Conservation (phyloP, 2,888 invertebrate genomes). For the Aphodius granarius region DNA sequence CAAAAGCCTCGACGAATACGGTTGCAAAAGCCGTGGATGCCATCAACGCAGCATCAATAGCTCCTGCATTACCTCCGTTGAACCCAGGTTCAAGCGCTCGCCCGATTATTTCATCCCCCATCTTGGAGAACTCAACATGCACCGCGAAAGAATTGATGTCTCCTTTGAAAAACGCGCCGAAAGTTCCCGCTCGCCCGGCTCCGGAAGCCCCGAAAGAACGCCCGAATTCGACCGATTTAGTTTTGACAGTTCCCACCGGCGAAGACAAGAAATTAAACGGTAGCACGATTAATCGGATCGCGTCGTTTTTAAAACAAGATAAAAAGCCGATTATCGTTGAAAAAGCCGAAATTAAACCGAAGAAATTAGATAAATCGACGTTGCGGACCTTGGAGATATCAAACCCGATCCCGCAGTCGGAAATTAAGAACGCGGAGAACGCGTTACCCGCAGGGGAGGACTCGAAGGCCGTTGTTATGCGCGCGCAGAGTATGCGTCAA, state of each 20-base stretch:
- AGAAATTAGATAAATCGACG: slow-evolving; percentile 71
- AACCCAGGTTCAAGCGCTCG: slow-evolving; percentile 65
- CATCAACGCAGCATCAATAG: slow-evolving; percentile 48
- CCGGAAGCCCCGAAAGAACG: slow-evolving; percentile 56
- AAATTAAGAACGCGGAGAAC: slow-evolving; percentile 63
- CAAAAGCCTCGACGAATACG: slow-evolving; percentile 49
- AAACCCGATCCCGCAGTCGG: slow-evolving; percentile 74
- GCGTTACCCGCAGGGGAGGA: slow-evolving; percentile 63
- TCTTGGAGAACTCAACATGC: slow-evolving; percentile 79
- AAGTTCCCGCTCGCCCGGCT: slow-evolving; percentile 63
- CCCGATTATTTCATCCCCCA: slow-evolving; percentile 80
- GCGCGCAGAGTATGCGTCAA: slow-evolving; percentile 83
- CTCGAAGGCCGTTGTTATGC: slow-evolving; percentile 65
- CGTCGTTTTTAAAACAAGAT: slow-evolving; percentile 72
- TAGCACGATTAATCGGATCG: slow-evolving; percentile 66
- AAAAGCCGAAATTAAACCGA: slow-evolving; percentile 61
- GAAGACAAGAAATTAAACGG: slow-evolving; percentile 59
- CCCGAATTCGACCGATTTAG: slow-evolving; percentile 56
- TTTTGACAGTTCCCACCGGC: slow-evolving; percentile 47
- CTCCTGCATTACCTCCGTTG: slow-evolving; percentile 65
- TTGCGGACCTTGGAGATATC: slow-evolving; percentile 80
- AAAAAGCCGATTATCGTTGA: slow-evolving; percentile 51
- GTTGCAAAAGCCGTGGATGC: slow-evolving; percentile 54
- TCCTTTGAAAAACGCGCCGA: slow-evolving; percentile 60
- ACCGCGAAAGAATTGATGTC: slow-evolving; percentile 73